These are phyloP conservation scores for Erethizon dorsatum DNA, from an alignment of 2,797 vertebrate genomes.

Conservation along the genomic window DNA sequence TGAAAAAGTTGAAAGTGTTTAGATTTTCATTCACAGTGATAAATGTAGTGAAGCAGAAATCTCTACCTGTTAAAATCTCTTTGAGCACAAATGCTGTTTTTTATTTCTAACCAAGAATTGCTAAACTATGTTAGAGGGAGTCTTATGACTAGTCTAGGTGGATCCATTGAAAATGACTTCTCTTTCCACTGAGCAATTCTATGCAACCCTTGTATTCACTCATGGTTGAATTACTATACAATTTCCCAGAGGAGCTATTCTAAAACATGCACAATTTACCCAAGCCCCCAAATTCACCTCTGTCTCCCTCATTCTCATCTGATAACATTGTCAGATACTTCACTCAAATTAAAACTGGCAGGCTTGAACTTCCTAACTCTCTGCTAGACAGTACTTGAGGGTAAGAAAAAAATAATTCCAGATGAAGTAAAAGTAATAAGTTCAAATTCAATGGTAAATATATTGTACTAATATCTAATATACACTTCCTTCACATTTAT, in stretches of 20 bases:
- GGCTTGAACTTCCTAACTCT: slow-evolving; percentile 19
- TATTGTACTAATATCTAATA: not conserved
- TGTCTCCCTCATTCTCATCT: not conserved
- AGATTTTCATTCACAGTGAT: not conserved
- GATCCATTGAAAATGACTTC: not conserved
- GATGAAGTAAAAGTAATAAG: not conserved
- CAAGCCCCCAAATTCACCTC: not conserved
- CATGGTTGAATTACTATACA: slow-evolving; percentile 7
- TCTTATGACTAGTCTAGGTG: not conserved
- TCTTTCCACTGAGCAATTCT: not conserved
- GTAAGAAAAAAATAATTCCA: not conserved
- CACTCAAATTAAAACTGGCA: slow-evolving; percentile 30
- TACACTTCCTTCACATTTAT: not conserved
- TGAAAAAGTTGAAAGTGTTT: not conserved
- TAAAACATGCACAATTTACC: slow-evolving; percentile 31
- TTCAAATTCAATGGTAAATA: not conserved
- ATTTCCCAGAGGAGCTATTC: slow-evolving; percentile 29
- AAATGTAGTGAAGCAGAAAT: not conserved
- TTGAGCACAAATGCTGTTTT: not conserved
- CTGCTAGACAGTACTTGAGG: not conserved
- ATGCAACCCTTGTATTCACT: not conserved
- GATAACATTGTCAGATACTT: not conserved
- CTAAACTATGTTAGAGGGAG: not conserved
- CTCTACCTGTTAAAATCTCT: not conserved
- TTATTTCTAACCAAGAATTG: not conserved